A percentile compares a stretch with the other conserved stretches of the same genome.
Evolutionary conservation across 2,888 invertebrate genomes (phyloP).

Genomic region (Brachyopa scutellaris): DNA sequence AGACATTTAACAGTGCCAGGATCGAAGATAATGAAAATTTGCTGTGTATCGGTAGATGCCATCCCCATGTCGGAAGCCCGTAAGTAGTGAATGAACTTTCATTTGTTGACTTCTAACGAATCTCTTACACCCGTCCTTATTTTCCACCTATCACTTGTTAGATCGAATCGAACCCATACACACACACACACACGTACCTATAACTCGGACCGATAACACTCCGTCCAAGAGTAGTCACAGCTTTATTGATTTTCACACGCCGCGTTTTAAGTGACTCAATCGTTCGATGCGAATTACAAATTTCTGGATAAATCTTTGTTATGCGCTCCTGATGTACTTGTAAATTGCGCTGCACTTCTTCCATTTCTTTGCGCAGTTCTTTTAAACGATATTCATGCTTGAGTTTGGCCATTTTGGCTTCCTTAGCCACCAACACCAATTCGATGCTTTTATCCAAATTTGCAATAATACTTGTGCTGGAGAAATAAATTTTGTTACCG

Average conservation of each 20-base stretch:
- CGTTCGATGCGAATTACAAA: slow-evolving; percentile 77
- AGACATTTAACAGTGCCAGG: too few species aligned
- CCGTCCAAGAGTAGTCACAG: slow-evolving; percentile 77
- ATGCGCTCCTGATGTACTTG: slow-evolving; percentile 77
- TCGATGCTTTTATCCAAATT: slow-evolving; percentile 78
- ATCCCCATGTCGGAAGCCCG: too few species aligned
- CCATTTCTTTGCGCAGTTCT: slow-evolving; percentile 77
- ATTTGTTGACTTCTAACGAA: too few species aligned
- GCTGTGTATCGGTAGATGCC: too few species aligned
- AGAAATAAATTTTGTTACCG: slow-evolving; percentile 21
- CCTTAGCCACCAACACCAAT: slow-evolving; percentile 78
- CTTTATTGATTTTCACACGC: slow-evolving; percentile 76
- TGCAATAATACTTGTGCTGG: slow-evolving; percentile 77
- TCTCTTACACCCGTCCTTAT: too few species aligned
- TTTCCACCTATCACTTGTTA: too few species aligned
- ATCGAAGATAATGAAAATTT: too few species aligned
- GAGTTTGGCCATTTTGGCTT: slow-evolving; percentile 77
- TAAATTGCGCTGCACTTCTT: slow-evolving; percentile 75
- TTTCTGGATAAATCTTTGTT: slow-evolving; percentile 78
- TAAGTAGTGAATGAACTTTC: too few species aligned
- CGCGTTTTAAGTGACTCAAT: slow-evolving; percentile 78
- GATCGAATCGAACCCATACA: too few species aligned
- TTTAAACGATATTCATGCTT: slow-evolving; percentile 77
- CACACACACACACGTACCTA: slow-evolving; percentile 72
- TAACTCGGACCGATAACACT: slow-evolving; percentile 76